These are phyloP conservation scores for Pituophis catenifer DNA, from an alignment of 2,113 vertebrate species.

Conservation along the genomic window DNA sequence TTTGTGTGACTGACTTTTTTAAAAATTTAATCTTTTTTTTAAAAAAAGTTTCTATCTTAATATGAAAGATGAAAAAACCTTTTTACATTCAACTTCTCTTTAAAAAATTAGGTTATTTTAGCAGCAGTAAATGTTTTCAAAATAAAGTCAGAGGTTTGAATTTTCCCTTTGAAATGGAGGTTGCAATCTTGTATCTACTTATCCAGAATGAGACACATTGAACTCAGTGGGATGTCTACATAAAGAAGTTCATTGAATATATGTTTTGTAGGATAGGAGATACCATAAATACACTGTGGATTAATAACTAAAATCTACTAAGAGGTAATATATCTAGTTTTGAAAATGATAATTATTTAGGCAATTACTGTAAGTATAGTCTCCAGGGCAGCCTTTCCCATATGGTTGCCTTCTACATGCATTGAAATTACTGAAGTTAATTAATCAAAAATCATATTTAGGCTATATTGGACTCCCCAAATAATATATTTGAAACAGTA, in stretches of 20 bases:
- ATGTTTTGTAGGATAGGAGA: neutral
- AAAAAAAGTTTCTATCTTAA: neutral
- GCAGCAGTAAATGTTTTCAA: neutral
- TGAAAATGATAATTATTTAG: neutral
- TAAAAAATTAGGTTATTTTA: neutral
- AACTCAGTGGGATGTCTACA: neutral
- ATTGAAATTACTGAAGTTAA: neutral
- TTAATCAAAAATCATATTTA: neutral
- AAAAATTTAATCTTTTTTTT: neutral
- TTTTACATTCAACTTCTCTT: neutral
- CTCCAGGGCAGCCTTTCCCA: neutral
- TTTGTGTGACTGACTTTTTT: neutral
- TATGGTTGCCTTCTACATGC: neutral
- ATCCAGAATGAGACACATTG: neutral
- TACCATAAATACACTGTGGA: neutral
- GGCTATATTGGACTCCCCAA: neutral
- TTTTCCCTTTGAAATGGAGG: neutral
- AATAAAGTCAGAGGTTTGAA: neutral
- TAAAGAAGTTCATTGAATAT: neutral
- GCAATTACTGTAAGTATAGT: neutral
- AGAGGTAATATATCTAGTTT: neutral
- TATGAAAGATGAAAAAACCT: neutral
- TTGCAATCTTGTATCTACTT: neutral
- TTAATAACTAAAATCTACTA: neutral
- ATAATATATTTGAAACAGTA: neutral